A percentile compares a stretch with the other conserved stretches of the same genome.
Conservation (phyloP, 2,888 invertebrate species). For the Cantharis rufa region DNA sequence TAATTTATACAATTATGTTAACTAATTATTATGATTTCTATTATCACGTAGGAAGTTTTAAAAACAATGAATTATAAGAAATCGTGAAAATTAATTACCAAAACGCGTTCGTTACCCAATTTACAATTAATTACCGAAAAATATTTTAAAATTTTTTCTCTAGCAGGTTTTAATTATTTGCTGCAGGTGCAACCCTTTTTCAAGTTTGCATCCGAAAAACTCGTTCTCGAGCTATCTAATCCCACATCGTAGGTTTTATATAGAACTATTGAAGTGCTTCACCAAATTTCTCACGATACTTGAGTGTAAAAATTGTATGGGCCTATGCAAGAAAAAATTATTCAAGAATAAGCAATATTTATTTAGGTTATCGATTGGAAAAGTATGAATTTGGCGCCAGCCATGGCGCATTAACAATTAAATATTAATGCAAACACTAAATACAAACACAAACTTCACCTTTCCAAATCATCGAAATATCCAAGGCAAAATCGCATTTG, state of each 20-base stretch:
- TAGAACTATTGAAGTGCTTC: not conserved
- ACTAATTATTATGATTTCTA: not conserved
- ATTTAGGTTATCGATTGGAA: slow-evolving; percentile 3
- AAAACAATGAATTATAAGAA: not conserved
- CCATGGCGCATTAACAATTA: slow-evolving; percentile 1
- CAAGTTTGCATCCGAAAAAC: not conserved
- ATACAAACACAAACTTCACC: slow-evolving; percentile 1
- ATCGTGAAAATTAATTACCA: not conserved
- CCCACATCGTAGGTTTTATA: not conserved
- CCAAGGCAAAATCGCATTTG: not conserved
- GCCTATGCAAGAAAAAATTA: not conserved
- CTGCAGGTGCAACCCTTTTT: not conserved
- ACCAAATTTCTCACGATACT: not conserved
- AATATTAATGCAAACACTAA: slow-evolving; percentile 4
- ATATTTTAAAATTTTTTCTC: not conserved
- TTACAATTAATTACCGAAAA: not conserved
- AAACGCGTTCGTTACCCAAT: not conserved
- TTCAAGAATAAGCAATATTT: not conserved
- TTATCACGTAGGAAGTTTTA: not conserved
- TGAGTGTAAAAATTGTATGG: not conserved
- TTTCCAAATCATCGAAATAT: not conserved
- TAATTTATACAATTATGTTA: not conserved
- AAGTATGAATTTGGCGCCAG: slow-evolving; percentile 1
- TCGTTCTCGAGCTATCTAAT: not conserved
- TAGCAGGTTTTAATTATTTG: not conserved